Percentiles rank a stretch among this genome's conserved stretches.
Evolutionary conservation across 2,113 vertebrate genomes (phyloP).

Genomic region (Phasianus colchicus): DNA sequence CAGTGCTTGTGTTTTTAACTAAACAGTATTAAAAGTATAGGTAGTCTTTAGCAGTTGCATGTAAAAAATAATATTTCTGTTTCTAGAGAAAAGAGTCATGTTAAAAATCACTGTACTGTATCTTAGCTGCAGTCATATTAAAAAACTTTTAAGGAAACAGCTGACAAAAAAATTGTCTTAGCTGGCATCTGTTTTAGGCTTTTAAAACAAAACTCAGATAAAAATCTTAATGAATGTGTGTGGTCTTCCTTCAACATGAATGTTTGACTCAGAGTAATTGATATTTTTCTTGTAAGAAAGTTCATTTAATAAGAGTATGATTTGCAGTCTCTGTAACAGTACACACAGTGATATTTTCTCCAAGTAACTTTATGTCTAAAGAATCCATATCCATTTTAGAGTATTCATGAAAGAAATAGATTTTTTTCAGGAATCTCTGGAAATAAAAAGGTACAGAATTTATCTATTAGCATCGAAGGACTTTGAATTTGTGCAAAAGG

Average conservation of each 20-base stretch:
- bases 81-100: not conserved
- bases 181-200: not conserved
- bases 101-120: not conserved
- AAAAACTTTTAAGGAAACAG: not conserved
- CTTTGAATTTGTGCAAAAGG: not conserved
- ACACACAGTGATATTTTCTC: not conserved
- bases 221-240: not conserved
- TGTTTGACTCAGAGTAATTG: not conserved
- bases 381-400: not conserved
- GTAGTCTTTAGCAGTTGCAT: not conserved
- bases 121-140: not conserved
- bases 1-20: not conserved
- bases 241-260: not conserved
- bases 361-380: not conserved
- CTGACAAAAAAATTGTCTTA: not conserved
- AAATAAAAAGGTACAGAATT: not conserved
- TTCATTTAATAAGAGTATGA: not conserved
- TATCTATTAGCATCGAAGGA: not conserved
- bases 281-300: not conserved
- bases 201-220: not conserved
- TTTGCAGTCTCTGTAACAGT: not conserved
- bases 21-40: not conserved
- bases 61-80: not conserved
- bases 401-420: not conserved
- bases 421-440: not conserved